phyloP scores from a whole-genome alignment of 2,888 invertebrate species.

The Mesorhabditis sp. region DNA sequence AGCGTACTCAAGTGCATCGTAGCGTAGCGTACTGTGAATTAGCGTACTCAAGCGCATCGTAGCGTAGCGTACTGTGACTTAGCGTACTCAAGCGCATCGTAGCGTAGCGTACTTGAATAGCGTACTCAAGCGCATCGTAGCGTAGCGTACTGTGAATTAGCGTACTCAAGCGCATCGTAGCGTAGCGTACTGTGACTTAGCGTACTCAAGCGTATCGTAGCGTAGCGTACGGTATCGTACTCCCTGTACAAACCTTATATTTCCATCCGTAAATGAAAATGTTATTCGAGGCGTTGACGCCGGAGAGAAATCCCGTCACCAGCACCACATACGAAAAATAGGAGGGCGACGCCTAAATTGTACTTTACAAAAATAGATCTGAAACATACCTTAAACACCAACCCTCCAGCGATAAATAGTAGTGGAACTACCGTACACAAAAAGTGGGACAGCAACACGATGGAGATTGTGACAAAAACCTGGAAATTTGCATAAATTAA shows the following conservation, averaged over 20 bases:
- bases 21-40: too few relatives aligned
- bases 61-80: too few relatives aligned
- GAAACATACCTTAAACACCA: not conserved
- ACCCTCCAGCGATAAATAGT: not conserved
- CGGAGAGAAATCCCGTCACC: not conserved
- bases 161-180: too few relatives aligned
- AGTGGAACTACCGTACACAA: conserved; percentile 2
- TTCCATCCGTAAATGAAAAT: not conserved
- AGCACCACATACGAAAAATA: not conserved
- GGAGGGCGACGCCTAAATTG: not conserved
- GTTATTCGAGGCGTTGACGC: not conserved
- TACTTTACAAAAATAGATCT: conserved; percentile 1
- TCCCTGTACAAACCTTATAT: not conserved
- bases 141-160: too few relatives aligned
- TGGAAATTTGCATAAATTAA: not conserved
- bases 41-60: too few relatives aligned
- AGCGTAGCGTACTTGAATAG: too few relatives aligned
- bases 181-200: too few relatives aligned
- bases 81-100: too few relatives aligned
- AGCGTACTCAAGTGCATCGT: too few relatives aligned
- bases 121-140: too few relatives aligned
- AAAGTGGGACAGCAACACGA: conserved; percentile 1
- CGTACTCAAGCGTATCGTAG: too few relatives aligned
- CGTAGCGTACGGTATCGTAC: not conserved
- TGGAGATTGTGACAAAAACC: conserved; percentile 2